A percentile compares a stretch with the other conserved stretches of the same genome.
phyloP scores from a whole-genome alignment of 1,140 invertebrate species.

The Drosophila novamexicana region DNA sequence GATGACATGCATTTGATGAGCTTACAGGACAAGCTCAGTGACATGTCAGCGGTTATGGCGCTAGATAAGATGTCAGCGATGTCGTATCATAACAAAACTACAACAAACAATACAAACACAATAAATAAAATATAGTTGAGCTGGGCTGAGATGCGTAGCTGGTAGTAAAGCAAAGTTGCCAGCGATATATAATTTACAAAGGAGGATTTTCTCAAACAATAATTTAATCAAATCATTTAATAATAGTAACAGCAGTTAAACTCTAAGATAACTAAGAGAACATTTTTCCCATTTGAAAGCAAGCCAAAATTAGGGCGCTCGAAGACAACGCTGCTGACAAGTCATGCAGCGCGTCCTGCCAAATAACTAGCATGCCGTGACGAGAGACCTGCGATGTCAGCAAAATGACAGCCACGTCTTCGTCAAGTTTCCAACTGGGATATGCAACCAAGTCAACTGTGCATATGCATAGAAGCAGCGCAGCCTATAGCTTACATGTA shows the following conservation, averaged over 20 bases:
- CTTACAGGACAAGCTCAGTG: neutral
- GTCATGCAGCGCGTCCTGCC: neutral
- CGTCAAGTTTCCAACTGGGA: conserved; percentile 3
- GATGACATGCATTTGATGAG: neutral
- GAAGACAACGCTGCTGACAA: neutral
- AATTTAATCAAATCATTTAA: too few relatives aligned
- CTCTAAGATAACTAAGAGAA: too few relatives aligned
- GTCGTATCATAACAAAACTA: too few relatives aligned
- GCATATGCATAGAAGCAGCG: neutral
- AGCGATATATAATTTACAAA: too few relatives aligned
- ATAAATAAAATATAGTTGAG: neutral
- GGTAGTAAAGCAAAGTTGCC: too few relatives aligned
- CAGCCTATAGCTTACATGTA: neutral
- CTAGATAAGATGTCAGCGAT: neutral
- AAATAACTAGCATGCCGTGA: too few relatives aligned
- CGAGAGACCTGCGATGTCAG: neutral
- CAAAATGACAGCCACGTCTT: neutral
- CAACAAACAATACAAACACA: neutral
- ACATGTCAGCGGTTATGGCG: neutral
- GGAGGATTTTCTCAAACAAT: too few relatives aligned
- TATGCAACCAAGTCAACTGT: neutral
- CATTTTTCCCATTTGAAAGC: too few relatives aligned
- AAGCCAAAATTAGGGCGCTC: too few relatives aligned
- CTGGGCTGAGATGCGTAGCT: too few relatives aligned
- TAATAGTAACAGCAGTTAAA: too few relatives aligned